phyloP scores from a whole-genome alignment of 2,888 invertebrate genomes.

The Philaethria dido region DNA sequence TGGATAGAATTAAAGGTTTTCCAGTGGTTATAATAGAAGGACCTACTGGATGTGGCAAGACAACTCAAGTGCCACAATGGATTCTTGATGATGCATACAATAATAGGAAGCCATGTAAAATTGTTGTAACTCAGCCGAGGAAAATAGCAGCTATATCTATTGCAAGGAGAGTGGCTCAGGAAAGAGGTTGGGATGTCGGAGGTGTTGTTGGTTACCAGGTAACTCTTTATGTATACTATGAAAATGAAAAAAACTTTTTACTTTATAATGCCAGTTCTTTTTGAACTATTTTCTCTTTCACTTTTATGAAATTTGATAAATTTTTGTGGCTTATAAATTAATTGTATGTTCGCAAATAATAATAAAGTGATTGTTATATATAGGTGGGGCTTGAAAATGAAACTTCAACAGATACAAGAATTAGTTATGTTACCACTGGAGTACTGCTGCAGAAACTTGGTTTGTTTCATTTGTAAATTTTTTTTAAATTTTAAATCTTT shows the following conservation, averaged over 20 bases:
- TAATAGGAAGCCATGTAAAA: conserved; percentile 88
- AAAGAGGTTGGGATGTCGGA: conserved; percentile 92
- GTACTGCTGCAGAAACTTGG: conserved; percentile 91
- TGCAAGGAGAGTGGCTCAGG: conserved; percentile 91
- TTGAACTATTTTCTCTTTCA: background rate
- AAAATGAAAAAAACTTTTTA: background rate
- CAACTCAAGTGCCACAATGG: conserved; percentile 94
- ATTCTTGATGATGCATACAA: conserved; percentile 91
- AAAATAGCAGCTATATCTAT: conserved; percentile 96
- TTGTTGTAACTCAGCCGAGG: conserved; percentile 96
- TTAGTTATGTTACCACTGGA: conserved; percentile 95
- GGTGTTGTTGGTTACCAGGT: conserved; percentile 96
- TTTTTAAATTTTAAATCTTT: background rate
- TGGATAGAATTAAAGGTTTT: conserved; percentile 86
- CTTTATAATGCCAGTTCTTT: too few species aligned
- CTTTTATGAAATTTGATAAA: background rate
- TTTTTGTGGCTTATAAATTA: background rate
- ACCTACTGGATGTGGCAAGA: conserved; percentile 97
- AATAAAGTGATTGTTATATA: too few species aligned
- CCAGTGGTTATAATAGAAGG: conserved; percentile 94
- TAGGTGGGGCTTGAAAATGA: conserved; percentile 88
- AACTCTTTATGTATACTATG: conserved; percentile 10
- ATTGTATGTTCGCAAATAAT: too few species aligned
- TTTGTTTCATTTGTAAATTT: conserved; percentile 47
- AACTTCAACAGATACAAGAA: conserved; percentile 86